phyloP scores from a whole-genome alignment of 2,797 vertebrate species.

The Dallia pectoralis region DNA sequence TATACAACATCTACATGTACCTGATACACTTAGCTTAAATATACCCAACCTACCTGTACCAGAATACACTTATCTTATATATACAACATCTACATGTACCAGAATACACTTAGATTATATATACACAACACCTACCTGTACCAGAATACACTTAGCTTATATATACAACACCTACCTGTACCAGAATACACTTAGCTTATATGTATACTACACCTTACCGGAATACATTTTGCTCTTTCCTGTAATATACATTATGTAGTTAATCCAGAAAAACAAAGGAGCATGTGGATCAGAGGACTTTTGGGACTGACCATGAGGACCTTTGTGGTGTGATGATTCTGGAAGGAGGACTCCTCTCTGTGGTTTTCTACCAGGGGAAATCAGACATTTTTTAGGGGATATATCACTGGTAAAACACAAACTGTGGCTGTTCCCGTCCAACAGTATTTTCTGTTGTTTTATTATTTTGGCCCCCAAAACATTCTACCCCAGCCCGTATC shows the following conservation, averaged over 20 bases:
- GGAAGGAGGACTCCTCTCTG: constrained; percentile 75
- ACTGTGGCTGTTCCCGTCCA: not conserved
- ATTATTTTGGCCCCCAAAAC: not conserved
- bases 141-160: too few relatives aligned
- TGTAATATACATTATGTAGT: constrained; percentile 24
- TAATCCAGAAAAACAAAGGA: constrained; percentile 28
- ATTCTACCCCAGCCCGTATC: not conserved
- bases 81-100: too few relatives aligned
- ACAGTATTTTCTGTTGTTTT: not conserved
- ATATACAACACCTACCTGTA: not conserved
- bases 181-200: not conserved
- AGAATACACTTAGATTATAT: too few relatives aligned
- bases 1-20: too few relatives aligned
- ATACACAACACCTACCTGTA: not conserved
- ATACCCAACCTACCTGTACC: too few relatives aligned
- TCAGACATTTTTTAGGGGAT: not conserved
- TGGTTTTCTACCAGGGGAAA: constrained; percentile 74
- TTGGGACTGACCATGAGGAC: constrained; percentile 76
- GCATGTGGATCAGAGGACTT: constrained; percentile 18
- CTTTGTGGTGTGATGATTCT: constrained; percentile 79
- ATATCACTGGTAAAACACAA: not conserved
- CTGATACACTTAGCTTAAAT: too few relatives aligned
- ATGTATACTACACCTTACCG: constrained; percentile 5
- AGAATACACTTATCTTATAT: too few relatives aligned
- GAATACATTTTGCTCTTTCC: not conserved